Percentiles rank a stretch among this genome's conserved stretches.
Conservation (phyloP, 2,113 vertebrate genomes). For the Muntiacus reevesi region DNA sequence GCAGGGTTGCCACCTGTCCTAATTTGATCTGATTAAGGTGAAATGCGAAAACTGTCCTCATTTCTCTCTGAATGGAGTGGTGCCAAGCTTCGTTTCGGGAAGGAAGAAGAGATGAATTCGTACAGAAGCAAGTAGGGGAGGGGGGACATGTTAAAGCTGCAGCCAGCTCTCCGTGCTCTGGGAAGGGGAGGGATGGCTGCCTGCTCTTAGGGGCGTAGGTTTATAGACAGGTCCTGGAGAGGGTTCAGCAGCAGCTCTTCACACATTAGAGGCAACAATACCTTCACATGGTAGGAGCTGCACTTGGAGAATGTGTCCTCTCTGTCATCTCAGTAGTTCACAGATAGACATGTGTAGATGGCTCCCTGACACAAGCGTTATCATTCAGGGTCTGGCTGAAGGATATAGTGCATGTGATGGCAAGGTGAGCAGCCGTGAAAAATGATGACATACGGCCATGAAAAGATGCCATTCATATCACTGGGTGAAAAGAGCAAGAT, state of each 20-base stretch:
- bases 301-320: neutral
- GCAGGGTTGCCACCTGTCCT: constrained; percentile 83
- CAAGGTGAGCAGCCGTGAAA: neutral
- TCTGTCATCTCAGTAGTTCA: neutral
- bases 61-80: constrained; percentile 66
- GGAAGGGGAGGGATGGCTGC: neutral
- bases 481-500: neutral
- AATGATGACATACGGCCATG: neutral
- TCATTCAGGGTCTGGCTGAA: neutral
- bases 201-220: neutral
- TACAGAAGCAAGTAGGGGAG: neutral
- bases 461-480: neutral
- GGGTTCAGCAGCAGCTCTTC: neutral
- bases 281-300: accelerated
- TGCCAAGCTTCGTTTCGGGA: constrained; percentile 57
- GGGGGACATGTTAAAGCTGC: accelerated
- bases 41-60: constrained; percentile 78
- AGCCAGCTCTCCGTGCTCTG: neutral
- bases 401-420: neutral
- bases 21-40: constrained; percentile 81
- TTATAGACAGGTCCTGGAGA: too few relatives aligned
- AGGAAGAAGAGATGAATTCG: constrained; percentile 22
- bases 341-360: accelerated
- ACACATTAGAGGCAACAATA: neutral
- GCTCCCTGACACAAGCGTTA: accelerated